These are phyloP conservation scores for Conchocele bisecta DNA, from an alignment of 2,888 invertebrate species.

Conservation along the genomic window DNA sequence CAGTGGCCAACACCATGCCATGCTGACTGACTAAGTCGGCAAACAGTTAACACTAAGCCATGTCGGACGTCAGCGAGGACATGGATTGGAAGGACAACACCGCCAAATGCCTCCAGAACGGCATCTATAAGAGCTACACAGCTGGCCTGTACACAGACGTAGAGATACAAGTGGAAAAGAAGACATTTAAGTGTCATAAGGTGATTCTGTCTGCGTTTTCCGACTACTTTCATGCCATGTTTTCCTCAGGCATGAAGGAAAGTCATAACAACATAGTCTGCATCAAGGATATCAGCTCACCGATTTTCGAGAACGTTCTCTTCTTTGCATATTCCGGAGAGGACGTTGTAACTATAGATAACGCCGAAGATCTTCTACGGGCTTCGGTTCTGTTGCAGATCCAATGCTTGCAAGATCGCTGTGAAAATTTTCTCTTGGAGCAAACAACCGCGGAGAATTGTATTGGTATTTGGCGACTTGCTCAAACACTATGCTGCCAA, in stretches of 20 bases:
- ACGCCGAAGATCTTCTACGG: constrained; percentile 60
- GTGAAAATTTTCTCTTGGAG: constrained; percentile 59
- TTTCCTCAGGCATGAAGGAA: constrained; percentile 66
- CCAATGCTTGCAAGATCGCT: constrained; percentile 51
- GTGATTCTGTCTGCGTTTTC: constrained; percentile 65
- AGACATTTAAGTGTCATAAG: constrained; percentile 63
- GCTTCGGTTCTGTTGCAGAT: constrained; percentile 62
- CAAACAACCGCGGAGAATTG: constrained; percentile 64
- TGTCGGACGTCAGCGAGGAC: no score
- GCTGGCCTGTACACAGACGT: constrained; percentile 61
- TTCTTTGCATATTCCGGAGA: constrained; percentile 59
- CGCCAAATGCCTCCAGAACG: constrained; percentile 51
- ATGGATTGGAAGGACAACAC: constrained; percentile 52
- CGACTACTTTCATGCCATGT: constrained; percentile 67
- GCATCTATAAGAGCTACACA: constrained; percentile 56
- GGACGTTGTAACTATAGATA: constrained; percentile 59
- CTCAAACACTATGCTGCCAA: constrained; percentile 53
- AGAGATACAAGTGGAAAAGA: constrained; percentile 60
- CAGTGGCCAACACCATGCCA: no score
- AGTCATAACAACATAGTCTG: constrained; percentile 57
- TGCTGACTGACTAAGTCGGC: no score
- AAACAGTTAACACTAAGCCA: no score
- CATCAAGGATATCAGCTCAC: constrained; percentile 56
- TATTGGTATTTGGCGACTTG: constrained; percentile 62
- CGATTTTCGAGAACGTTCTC: constrained; percentile 58